Evolutionary conservation across 1,140 invertebrate species (phyloP).

Genomic region (Eubasilissa regina): DNA sequence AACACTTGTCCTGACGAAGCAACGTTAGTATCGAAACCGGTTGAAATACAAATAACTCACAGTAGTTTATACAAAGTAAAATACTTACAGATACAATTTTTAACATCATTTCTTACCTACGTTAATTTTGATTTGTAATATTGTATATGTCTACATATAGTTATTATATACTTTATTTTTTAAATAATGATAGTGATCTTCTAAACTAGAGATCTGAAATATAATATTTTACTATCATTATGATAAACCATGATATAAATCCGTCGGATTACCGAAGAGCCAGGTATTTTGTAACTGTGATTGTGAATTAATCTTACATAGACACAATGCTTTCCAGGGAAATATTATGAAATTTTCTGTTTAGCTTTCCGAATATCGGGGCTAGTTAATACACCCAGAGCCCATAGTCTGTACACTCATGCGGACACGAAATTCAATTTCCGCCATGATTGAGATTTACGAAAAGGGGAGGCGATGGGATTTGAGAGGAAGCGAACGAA

Average conservation of each 20-base stretch:
- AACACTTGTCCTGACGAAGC: no score
- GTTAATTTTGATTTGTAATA: background rate
- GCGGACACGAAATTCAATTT: constrained; percentile 52
- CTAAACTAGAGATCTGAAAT: background rate
- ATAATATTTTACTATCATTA: background rate
- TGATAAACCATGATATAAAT: no score
- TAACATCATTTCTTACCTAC: no score
- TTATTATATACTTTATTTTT: background rate
- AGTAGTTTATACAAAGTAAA: no score
- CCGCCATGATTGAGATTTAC: constrained; percentile 44
- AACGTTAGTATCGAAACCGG: background rate
- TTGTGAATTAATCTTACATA: no score
- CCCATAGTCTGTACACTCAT: constrained; percentile 23
- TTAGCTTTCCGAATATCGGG: background rate
- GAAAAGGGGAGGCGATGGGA: background rate
- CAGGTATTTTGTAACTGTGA: no score
- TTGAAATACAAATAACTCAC: no score
- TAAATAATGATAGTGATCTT: background rate
- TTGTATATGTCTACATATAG: no score
- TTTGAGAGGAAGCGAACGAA: no score
- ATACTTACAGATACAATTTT: background rate
- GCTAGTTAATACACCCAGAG: constrained; percentile 12
- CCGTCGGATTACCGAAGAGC: no score
- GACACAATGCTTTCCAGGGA: no score
- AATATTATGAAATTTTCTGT: no score